phyloP scores from a whole-genome alignment of 2,888 invertebrate genomes.

The Trichogramma evanescens region DNA sequence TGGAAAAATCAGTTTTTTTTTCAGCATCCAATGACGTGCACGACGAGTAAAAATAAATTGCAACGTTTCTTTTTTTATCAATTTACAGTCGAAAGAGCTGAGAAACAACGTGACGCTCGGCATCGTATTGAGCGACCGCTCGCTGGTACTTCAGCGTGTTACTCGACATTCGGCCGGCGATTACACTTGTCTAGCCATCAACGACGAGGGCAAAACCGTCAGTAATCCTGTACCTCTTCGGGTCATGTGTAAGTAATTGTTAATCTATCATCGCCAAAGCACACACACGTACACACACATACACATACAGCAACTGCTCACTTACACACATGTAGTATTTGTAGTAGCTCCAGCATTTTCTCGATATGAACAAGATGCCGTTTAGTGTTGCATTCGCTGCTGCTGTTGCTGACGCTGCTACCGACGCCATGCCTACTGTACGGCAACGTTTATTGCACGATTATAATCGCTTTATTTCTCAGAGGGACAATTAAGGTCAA shows the following conservation, averaged over 20 bases:
- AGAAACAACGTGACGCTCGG: conserved; percentile 76
- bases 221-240: conserved; percentile 50
- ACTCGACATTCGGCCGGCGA: conserved; percentile 77
- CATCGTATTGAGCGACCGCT: conserved; percentile 78
- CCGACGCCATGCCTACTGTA: too few relatives aligned
- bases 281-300: too few relatives aligned
- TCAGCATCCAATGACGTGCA: background rate
- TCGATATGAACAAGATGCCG: too few relatives aligned
- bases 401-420: too few relatives aligned
- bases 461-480: too few relatives aligned
- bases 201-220: conserved; percentile 68
- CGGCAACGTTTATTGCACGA: too few relatives aligned
- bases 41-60: background rate
- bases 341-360: too few relatives aligned
- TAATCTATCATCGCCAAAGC: conserved; percentile 7
- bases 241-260: conserved; percentile 51
- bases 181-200: conserved; percentile 79
- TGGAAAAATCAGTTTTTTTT: too few relatives aligned
- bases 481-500: too few relatives aligned
- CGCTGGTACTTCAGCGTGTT: conserved; percentile 77
- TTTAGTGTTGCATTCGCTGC: too few relatives aligned
- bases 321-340: too few relatives aligned
- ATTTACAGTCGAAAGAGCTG: conserved; percentile 67
- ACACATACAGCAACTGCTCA: too few relatives aligned
- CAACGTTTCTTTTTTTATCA: background rate